Evolutionary conservation across 2,888 invertebrate genomes (phyloP).

Genomic region (Ryuthela nishihirai): DNA sequence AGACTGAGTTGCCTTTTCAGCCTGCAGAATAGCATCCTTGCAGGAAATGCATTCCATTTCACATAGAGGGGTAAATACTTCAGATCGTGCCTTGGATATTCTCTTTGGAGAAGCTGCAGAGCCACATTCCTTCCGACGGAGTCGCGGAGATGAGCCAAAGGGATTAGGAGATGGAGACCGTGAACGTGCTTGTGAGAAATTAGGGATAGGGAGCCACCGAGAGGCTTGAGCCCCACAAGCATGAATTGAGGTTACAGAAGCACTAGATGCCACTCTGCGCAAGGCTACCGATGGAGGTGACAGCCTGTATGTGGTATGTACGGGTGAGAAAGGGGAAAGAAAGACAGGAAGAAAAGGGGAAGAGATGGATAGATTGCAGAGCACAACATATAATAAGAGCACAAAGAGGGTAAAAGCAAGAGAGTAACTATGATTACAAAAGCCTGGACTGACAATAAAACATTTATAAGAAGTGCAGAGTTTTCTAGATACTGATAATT

Average conservation of each 20-base stretch:
- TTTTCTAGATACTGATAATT: too few relatives aligned
- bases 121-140: constrained; percentile 9
- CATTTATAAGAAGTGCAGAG: too few relatives aligned
- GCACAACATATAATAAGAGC: too few relatives aligned
- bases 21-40: constrained; percentile 15
- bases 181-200: constrained; percentile 18
- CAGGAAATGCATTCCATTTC: constrained; percentile 13
- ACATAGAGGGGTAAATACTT: constrained; percentile 24
- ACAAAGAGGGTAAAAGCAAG: too few relatives aligned
- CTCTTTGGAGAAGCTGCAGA: constrained; percentile 20
- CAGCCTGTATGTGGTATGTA: constrained; percentile 18
- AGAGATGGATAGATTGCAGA: background rate
- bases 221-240: constrained; percentile 16
- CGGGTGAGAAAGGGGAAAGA: constrained; percentile 1
- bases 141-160: constrained; percentile 9
- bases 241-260: constrained; percentile 25
- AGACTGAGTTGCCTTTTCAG: constrained; percentile 29
- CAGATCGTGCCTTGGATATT: constrained; percentile 29
- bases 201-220: constrained; percentile 18
- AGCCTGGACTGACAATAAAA: too few relatives aligned
- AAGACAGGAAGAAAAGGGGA: constrained; percentile 3
- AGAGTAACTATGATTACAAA: too few relatives aligned
- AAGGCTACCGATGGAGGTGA: constrained; percentile 29
- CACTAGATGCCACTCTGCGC: constrained; percentile 26
- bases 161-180: constrained; percentile 37